Percentiles rank a stretch among this genome's conserved stretches.
These are phyloP conservation scores for Reticulitermes speratus DNA, from an alignment of 1,140 invertebrate species.

Conservation along the genomic window DNA sequence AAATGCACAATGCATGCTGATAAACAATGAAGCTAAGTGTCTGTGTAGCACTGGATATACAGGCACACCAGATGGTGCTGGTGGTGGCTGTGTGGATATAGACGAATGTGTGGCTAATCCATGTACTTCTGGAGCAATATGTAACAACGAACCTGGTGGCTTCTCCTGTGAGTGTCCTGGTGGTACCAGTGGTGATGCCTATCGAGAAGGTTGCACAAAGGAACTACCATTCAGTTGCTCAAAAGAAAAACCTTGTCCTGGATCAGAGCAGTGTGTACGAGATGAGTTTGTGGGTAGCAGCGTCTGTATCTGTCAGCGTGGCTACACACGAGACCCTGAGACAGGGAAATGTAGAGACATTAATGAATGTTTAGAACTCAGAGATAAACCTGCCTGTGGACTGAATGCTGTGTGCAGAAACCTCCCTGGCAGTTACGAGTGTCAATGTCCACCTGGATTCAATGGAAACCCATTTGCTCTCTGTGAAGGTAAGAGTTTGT, in stretches of 20 bases:
- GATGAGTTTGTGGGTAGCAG: conserved; percentile 69
- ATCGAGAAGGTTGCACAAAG: conserved; percentile 66
- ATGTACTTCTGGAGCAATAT: conserved; percentile 79
- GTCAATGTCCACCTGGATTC: conserved; percentile 81
- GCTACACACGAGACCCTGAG: conserved; percentile 70
- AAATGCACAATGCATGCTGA: conserved; percentile 85
- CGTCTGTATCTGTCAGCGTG: conserved; percentile 84
- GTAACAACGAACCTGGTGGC: conserved; percentile 81
- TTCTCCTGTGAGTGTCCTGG: conserved; percentile 86
- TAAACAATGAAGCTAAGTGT: conserved; percentile 80
- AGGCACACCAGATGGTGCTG: conserved; percentile 56
- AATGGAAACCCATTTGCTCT: conserved; percentile 84
- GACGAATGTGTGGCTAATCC: conserved; percentile 78
- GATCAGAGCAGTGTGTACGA: conserved; percentile 79
- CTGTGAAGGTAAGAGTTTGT: conserved; percentile 62
- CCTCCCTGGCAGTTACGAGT: conserved; percentile 90
- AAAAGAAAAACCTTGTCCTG: conserved; percentile 70
- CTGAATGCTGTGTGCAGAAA: conserved; percentile 89
- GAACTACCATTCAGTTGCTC: conserved; percentile 66
- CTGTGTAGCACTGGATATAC: conserved; percentile 76
- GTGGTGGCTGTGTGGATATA: conserved; percentile 79
- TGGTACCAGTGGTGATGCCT: conserved; percentile 69
- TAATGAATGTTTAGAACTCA: conserved; percentile 78
- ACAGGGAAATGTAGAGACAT: conserved; percentile 79
- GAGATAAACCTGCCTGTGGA: conserved; percentile 75